Evolutionary conservation across 1,140 invertebrate species (phyloP).

Genomic region (Atta texana): DNA sequence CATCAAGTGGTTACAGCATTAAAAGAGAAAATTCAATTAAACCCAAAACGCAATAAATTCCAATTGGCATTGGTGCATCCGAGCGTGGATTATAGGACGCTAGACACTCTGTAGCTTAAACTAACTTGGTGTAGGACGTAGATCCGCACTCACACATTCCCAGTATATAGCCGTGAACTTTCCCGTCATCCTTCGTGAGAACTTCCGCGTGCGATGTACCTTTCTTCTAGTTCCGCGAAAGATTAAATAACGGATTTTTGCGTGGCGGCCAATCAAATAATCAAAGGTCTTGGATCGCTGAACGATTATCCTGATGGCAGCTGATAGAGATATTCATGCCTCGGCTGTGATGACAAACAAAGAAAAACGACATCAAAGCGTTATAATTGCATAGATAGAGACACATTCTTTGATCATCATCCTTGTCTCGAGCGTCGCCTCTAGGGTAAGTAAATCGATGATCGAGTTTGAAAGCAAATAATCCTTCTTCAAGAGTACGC

Average conservation of each 20-base stretch:
- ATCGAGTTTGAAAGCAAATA: slow-evolving; percentile 41
- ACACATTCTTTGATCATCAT: slow-evolving; percentile 57
- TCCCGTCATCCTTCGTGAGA: slow-evolving; percentile 35
- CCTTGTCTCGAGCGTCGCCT: slow-evolving; percentile 34
- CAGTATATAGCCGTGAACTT: slow-evolving; percentile 5
- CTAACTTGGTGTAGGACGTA: not conserved
- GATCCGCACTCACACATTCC: not conserved
- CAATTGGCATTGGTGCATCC: slow-evolving; percentile 19
- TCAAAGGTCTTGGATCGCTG: not conserved
- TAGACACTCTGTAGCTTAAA: slow-evolving; percentile 29
- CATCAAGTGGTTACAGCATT: not conserved
- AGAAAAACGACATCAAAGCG: slow-evolving; percentile 24
- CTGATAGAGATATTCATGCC: slow-evolving; percentile 16
- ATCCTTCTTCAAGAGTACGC: slow-evolving; percentile 14
- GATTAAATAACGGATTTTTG: slow-evolving; percentile 23
- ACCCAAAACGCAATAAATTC: not conserved
- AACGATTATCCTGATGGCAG: not conserved
- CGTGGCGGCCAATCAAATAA: slow-evolving; percentile 59
- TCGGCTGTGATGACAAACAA: not conserved
- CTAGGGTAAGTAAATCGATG: slow-evolving; percentile 55
- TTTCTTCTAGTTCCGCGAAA: not conserved
- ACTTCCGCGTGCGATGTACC: not conserved
- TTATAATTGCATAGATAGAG: slow-evolving; percentile 21
- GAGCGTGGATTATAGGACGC: slow-evolving; percentile 19
- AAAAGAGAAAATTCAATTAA: slow-evolving; percentile 40